Conservation (phyloP, 1,140 invertebrate genomes). For the Drosophila bocki region DNA sequence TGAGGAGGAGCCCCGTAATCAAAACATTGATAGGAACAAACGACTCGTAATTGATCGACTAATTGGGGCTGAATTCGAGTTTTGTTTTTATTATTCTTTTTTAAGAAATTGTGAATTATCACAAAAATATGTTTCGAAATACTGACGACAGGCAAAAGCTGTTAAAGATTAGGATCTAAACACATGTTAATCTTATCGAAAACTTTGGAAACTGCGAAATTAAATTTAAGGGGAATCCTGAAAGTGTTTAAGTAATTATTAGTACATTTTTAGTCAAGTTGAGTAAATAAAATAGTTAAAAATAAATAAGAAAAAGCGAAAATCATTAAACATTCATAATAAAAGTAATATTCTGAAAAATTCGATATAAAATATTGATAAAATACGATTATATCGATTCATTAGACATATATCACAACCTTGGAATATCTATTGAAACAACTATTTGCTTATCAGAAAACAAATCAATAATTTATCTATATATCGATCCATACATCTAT, state of each 20-base stretch:
- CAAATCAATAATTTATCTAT: too few relatives aligned
- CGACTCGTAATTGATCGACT: conserved; percentile 38
- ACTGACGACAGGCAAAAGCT: not conserved
- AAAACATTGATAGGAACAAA: conserved; percentile 23
- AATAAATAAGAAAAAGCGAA: too few relatives aligned
- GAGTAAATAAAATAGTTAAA: not conserved
- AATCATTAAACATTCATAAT: too few relatives aligned
- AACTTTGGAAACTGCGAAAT: not conserved
- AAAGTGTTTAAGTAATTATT: not conserved
- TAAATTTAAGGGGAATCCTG: not conserved
- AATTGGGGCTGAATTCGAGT: conserved; percentile 18
- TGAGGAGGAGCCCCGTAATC: conserved; percentile 11
- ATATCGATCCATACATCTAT: too few relatives aligned
- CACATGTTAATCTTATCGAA: not conserved
- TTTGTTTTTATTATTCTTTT: not conserved
- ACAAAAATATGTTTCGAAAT: not conserved
- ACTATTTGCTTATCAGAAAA: too few relatives aligned
- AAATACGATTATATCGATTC: too few relatives aligned
- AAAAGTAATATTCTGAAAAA: too few relatives aligned
- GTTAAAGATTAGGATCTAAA: not conserved
- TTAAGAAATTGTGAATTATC: not conserved
- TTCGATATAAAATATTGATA: too few relatives aligned
- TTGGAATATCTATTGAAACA: too few relatives aligned
- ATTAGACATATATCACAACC: too few relatives aligned
- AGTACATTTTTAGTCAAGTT: not conserved